These are phyloP conservation scores for Gasterosteus aculeatus DNA, from an alignment of 2,113 vertebrate species.

Conservation along the genomic window DNA sequence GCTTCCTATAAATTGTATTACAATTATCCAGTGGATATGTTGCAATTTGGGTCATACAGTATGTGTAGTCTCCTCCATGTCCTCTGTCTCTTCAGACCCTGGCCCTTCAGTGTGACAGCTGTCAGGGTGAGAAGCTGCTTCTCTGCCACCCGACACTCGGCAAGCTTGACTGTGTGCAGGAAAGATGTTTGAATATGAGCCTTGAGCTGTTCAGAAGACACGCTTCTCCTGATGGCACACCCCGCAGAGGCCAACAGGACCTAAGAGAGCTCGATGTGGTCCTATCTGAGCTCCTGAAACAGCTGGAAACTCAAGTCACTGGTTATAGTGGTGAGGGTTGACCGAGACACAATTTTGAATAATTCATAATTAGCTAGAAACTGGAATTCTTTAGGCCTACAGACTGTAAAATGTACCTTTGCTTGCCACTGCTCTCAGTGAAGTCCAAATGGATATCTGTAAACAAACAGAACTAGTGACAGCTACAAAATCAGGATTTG, in stretches of 20 bases:
- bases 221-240: slow-evolving; percentile 60
- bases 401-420: not conserved
- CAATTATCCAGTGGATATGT: not conserved
- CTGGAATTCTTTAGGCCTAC: not conserved
- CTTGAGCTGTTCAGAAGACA: slow-evolving; percentile 80
- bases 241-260: slow-evolving; percentile 51
- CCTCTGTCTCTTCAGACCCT: slow-evolving; percentile 71
- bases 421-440: not conserved
- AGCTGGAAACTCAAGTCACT: slow-evolving; percentile 74
- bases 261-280: slow-evolving; percentile 73
- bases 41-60: not conserved
- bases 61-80: not conserved
- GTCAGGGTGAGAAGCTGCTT: slow-evolving; percentile 76
- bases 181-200: slow-evolving; percentile 80
- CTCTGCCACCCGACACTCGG: slow-evolving; percentile 77
- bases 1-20: not conserved
- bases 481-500: not conserved
- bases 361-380: not conserved
- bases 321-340: slow-evolving; percentile 82
- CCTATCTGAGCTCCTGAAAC: slow-evolving; percentile 65
- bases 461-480: not conserved
- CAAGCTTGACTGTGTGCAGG: slow-evolving; percentile 68
- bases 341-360: not conserved
- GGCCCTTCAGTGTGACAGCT: slow-evolving; percentile 71
- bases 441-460: not conserved